Base-by-base conservation (phyloP, 2,888 invertebrate species). In the Oeneis ivallda region DNA sequence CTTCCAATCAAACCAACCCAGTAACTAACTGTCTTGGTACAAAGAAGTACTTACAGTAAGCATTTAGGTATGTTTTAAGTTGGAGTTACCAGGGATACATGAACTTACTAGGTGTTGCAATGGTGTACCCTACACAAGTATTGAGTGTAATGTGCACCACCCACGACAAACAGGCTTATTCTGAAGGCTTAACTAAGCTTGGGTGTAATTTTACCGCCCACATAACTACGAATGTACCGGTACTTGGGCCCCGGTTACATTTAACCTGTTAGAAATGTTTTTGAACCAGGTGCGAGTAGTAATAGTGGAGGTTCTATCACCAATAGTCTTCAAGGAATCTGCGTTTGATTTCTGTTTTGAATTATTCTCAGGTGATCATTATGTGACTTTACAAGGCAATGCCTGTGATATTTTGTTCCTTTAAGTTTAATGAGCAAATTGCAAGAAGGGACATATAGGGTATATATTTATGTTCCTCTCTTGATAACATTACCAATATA, bases 41-140 rank as follows among this genome's bases (percentile, higher is more conserved):
- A n/a, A n/a, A n/a, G n/a, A n/a, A n/a, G n/a, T n/a, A n/a, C n/a
- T n/a, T n/a, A n/a, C n/a, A n/a, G 9, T 37, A 9, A 37, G 7
- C 37, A 1, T 2, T 37, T 37, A 37, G 37, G 9, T 4, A 8
- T 37, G 37, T 37, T 37, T 8, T 37, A 37, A 7, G 6, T n/a
- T 43, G 6, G n/a, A 47, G 15, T 17, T 17, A 72, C 72, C 53
- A 49, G 50, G 39, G 65, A 72, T 60, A 64, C 69, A 66, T 47
- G 49, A 49, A 60, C 37, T 52, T 61, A 65, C 64, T 70, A 71
- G 72, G 69, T 81, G 87, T 86, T 80, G 85, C 82, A 88, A 87
- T 79, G 75, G 79, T 84, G 80, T 62, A 60, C 65, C 81, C 79
- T 81, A 80, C 79, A 78, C 49, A 50, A 50, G 77, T 76, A 79